phyloP scores from a whole-genome alignment of 2,113 vertebrate genomes.

The Xenopus borealis region DNA sequence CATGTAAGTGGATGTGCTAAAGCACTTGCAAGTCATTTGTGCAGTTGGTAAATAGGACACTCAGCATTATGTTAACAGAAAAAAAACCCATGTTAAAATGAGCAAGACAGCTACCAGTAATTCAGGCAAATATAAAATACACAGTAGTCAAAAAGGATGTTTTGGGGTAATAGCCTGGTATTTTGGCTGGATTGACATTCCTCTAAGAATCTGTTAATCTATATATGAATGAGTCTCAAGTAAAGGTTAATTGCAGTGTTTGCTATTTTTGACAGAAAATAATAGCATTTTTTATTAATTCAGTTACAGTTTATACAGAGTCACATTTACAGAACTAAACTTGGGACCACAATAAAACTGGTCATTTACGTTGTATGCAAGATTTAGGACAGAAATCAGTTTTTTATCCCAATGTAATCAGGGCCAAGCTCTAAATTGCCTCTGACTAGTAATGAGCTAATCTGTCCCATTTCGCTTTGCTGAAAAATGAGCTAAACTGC shows the following conservation, averaged over 20 bases:
- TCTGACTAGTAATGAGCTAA: too few relatives aligned
- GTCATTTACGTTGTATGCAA: too few relatives aligned
- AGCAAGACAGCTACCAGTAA: constrained; percentile 19
- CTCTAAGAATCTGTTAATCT: constrained; percentile 28
- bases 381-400: too few relatives aligned
- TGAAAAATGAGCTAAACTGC: too few relatives aligned
- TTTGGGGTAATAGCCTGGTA: constrained; percentile 42
- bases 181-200: constrained; percentile 28
- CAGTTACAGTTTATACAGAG: too few relatives aligned
- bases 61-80: constrained; percentile 33
- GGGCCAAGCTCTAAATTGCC: too few relatives aligned
- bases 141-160: constrained; percentile 30
- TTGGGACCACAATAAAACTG: too few relatives aligned
- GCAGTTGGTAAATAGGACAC: constrained; percentile 46
- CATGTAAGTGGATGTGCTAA: constrained; percentile 40
- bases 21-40: constrained; percentile 42
- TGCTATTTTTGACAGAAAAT: too few relatives aligned
- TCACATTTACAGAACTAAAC: too few relatives aligned
- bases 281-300: too few relatives aligned
- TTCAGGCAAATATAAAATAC: constrained; percentile 26
- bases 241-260: constrained; percentile 11
- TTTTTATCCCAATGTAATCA: too few relatives aligned
- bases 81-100: constrained; percentile 6
- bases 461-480: too few relatives aligned
- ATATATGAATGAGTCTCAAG: constrained; percentile 10